These are phyloP conservation scores for Phania funesta DNA, from an alignment of 2,888 invertebrate genomes.

Conservation along the genomic window DNA sequence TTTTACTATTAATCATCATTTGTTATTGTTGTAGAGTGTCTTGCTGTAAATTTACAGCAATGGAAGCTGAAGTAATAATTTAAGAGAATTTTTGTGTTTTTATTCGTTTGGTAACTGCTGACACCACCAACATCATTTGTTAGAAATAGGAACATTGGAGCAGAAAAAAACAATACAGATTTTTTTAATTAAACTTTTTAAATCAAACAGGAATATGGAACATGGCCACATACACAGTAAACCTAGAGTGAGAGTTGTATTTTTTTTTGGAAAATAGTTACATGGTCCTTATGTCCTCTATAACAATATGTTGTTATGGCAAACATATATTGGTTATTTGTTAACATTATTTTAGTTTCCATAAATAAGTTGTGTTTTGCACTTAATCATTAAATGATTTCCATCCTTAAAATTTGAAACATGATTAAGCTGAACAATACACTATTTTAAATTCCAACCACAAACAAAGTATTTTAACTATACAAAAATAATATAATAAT, in stretches of 20 bases:
- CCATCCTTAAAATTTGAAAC: too few relatives aligned
- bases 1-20: constrained; percentile 45
- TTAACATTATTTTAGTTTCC: too few relatives aligned
- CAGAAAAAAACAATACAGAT: neutral
- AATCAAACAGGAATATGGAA: neutral
- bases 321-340: too few relatives aligned
- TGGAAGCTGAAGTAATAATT: constrained; percentile 2
- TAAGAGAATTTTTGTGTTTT: neutral
- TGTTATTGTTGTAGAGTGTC: neutral
- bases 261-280: too few relatives aligned
- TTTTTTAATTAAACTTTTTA: neutral
- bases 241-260: neutral
- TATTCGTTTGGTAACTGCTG: neutral
- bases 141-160: neutral
- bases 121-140: neutral
- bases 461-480: too few relatives aligned
- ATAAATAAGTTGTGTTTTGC: too few relatives aligned
- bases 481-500: too few relatives aligned
- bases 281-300: too few relatives aligned
- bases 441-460: too few relatives aligned
- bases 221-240: neutral
- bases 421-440: too few relatives aligned
- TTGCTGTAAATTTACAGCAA: neutral
- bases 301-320: too few relatives aligned
- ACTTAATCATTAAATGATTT: too few relatives aligned